phyloP scores from a whole-genome alignment of 2,113 vertebrate species.

The Tragelaphus scriptus region DNA sequence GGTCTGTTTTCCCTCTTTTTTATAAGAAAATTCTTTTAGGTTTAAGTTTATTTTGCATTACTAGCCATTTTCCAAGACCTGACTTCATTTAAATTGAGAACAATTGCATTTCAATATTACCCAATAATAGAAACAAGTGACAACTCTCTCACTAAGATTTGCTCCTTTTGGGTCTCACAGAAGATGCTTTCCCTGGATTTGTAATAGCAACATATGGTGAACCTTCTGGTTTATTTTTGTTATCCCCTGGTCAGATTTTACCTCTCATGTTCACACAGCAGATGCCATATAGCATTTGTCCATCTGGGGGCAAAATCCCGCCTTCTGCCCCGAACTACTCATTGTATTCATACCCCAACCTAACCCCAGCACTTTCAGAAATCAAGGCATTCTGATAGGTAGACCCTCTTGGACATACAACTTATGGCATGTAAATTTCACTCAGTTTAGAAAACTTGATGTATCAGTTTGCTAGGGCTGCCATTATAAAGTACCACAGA shows the following conservation, averaged over 20 bases:
- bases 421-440: not conserved
- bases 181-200: slow-evolving; percentile 23
- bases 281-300: slow-evolving; percentile 47
- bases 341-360: not conserved
- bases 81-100: not conserved
- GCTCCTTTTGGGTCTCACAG: slow-evolving; percentile 7
- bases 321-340: slow-evolving; percentile 36
- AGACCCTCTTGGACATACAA: not conserved
- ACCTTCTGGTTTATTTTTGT: slow-evolving; percentile 60
- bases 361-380: slow-evolving; percentile 18
- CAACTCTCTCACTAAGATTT: not conserved
- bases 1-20: not conserved
- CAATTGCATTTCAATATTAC: not conserved
- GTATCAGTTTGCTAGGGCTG: not conserved
- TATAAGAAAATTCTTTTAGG: not conserved
- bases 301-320: slow-evolving; percentile 45
- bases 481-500: not conserved
- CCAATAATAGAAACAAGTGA: not conserved
- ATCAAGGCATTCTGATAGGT: slow-evolving; percentile 34
- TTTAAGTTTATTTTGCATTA: slow-evolving; percentile 1
- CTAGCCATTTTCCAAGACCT: not conserved
- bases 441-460: not conserved
- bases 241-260: slow-evolving; percentile 34
- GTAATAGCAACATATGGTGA: slow-evolving; percentile 46
- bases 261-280: slow-evolving; percentile 25